Base-by-base conservation (phyloP, 2,797 vertebrate genomes). In the Calcarius lapponicus region DNA sequence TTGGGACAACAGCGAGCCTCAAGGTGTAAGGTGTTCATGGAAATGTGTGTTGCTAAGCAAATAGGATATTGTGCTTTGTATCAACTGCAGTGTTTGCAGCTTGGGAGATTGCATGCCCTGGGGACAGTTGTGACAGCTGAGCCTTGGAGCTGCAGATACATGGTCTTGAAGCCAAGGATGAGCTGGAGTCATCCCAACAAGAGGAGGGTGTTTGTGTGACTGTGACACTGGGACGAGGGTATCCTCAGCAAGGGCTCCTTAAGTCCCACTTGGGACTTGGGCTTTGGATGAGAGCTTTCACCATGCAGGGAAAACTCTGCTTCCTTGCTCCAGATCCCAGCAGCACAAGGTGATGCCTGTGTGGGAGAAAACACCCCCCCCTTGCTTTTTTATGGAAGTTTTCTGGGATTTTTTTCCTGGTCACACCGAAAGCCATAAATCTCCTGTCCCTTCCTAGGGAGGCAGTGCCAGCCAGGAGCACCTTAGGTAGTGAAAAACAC, bases 31-130 rank as follows among this genome's bases (percentile, higher is more conserved):
- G 61, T 83, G 65, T 67, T 93, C 81, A 58, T 90, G 87, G 91
- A 95, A 90, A 96, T 0, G 0, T 11, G 31, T n/a, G 92, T 91
- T 97, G 95, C 91, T 95, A 96, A 86, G 95, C 85, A 88, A 69
- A 90, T 54, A 74, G 54, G 53, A 62, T 88, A 62, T 47, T 81
- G 58, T 86, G 80, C 70, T 96, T 75, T 81, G 26, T 66, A 76
- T 51, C 34, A 69, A 3, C n/a, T 73, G 31, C 43, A 61, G 40
- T 5, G 11, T 29, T 89, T 92, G 62, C 38, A 80, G 62, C 40
- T 81, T 88, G 66, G 19, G 56, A 86, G 66, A 62, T 20, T 81
- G 50, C 42, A 14, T 16, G 17, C 36, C 60, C 92, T 0, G 0
- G 90, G 62, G 50, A 45, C 47, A 74, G 34, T 12, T 80, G n/a